phyloP scores from a whole-genome alignment of 2,888 invertebrate genomes.

The Drosophila leonis region DNA sequence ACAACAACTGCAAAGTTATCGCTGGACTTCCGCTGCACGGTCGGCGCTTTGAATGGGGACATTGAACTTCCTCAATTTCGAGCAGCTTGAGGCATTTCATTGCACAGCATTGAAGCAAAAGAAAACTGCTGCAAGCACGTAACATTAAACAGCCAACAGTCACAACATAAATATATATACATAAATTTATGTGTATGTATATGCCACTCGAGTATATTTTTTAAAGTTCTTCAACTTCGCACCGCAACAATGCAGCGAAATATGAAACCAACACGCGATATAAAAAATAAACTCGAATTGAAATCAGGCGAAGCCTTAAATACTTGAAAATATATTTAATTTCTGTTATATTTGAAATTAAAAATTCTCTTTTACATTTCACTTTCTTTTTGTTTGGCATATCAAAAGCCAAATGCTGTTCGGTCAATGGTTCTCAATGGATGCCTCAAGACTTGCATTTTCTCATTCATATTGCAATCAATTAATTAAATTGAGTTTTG shows the following conservation, averaged over 20 bases:
- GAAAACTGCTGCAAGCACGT: constrained; percentile 49
- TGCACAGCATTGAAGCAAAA: constrained; percentile 12
- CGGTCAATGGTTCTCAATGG: constrained; percentile 13
- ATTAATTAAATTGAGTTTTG: constrained; percentile 67
- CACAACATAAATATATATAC: constrained; percentile 35
- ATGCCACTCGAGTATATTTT: constrained; percentile 29
- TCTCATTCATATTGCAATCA: constrained; percentile 39
- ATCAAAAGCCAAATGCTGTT: constrained; percentile 5
- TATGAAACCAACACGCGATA: constrained; percentile 67
- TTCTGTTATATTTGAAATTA: background rate
- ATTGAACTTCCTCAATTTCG: constrained; percentile 66
- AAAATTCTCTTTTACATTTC: constrained; percentile 1
- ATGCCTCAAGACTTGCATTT: constrained; percentile 5
- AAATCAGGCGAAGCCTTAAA: background rate
- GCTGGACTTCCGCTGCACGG: constrained; percentile 68
- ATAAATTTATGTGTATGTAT: constrained; percentile 18
- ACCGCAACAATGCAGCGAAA: constrained; percentile 58
- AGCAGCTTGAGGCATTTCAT: constrained; percentile 35
- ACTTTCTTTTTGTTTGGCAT: background rate
- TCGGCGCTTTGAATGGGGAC: constrained; percentile 55
- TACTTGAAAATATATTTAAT: background rate
- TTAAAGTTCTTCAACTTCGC: constrained; percentile 51
- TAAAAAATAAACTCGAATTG: constrained; percentile 1
- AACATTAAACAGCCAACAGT: constrained; percentile 61
- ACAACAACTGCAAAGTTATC: constrained; percentile 58